Evolutionary conservation across 2,797 vertebrate species (phyloP), one percentile per base, ranked within the genome.

Genomic region (Hephaestus fuliginosus): DNA sequence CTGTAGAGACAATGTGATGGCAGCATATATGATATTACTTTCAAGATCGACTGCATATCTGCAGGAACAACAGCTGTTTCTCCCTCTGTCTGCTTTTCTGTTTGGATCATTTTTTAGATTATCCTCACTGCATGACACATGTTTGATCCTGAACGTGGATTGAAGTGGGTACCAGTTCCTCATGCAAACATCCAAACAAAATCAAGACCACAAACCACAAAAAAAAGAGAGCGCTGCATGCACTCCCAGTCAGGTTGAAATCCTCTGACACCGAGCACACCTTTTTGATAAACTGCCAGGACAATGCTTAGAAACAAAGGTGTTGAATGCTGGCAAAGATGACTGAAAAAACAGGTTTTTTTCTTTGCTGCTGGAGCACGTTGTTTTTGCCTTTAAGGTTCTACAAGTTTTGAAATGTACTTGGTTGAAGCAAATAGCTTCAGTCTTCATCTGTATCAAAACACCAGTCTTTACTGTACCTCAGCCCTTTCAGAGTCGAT

Each of bases 261-360:
- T 62, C 57, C 70, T 77, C 55, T 75, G 64, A 85, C 75, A 22
- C 36, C 10, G 25, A 88, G 80, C 88, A 88, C 91, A 86, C 89
- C 88, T 89, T 90, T 79, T 74, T 91, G 86, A 91, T 72, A 7
- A 66, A 69, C 41, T 89, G 87, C 89, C 88, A 91, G 79, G 41
- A 43, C 44, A 49, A 41, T 1, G 52, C 76, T 78, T 9, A 1
- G 14, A 85, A 74, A 93, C 88, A 88, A 84, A 84, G 68, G 81
- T 83, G 69, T 73, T 14, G 12, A 82, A 76, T 78, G 80, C 70
- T 95, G 93, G 93, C 92, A 90, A 70, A 77, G 81, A 75, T 4
- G 53, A 91, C 92, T 91, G 89, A 91, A 92, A 90, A 91, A 94
- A 93, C 92, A 3, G 88, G 92, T 94, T 94, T 89, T 64, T 52